Evolutionary conservation across 2,888 invertebrate genomes (phyloP), one percentile per base, ranked within the genome.

Genomic region (Portevinia maculata): DNA sequence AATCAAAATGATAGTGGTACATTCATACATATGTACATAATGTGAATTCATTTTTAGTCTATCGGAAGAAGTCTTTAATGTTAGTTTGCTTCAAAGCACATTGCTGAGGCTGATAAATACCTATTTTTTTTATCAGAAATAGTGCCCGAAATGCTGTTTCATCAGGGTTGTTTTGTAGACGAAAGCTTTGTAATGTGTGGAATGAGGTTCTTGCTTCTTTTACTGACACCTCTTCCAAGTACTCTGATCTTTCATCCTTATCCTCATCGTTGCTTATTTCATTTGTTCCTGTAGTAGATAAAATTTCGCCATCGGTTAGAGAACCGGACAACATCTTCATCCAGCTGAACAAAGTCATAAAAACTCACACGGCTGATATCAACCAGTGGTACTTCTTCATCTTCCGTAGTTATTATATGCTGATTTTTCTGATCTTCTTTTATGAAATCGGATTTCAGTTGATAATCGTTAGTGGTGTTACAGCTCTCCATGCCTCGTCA

Each of bases 281-380:
- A 48, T 30, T 30, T 7, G 30, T 30, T 5, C 7, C 30, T 5
- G 7, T 30, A 3, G 30, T 7, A 30, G 7, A 30, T 30, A 30
- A 30, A 30, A 30, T 48, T 48, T 50, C 3, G 28, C 48, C 48
- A 34, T 53, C 19, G 34, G 34, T 53, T 34, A 53, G 53, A 17
- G 34, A 34, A 34, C 28, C 28, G 9, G 34, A 34, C 19, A 53
- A 53, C 53, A 53, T 34, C 19, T 53, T 53, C 34, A 53, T 53
- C 53, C 53, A 53, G 8, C 7, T 34, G 34, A 53, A 19, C 17
- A 34, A 34, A 53, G 53, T 53, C 17, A 53, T 15, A 34, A 53
- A 15, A 53, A 53, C 53, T n/a, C 53, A 53, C 3, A 34, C 53
- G 17, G 34, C 34, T 53, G 44, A 44, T 44, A 5, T 44, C 44